Evolutionary conservation across 2,888 invertebrate species (phyloP).

Genomic region (Trichogramma dendrolimi): DNA sequence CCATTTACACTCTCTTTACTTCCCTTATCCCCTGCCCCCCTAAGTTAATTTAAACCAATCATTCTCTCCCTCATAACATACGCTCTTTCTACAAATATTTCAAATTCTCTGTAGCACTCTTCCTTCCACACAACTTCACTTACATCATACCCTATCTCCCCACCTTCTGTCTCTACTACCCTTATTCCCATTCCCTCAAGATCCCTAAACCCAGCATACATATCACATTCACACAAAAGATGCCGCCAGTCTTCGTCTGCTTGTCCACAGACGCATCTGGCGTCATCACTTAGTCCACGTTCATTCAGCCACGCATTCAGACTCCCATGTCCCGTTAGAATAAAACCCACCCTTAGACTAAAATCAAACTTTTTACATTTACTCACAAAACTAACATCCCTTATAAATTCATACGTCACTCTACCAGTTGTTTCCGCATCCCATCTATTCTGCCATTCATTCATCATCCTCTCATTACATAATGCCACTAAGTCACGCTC

Average conservation of each 20-base stretch:
- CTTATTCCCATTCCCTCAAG: background rate
- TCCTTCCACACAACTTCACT: background rate
- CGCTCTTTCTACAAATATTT: too few species aligned
- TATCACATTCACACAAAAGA: conserved; percentile 7
- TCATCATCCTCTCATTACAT: too few species aligned
- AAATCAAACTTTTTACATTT: background rate
- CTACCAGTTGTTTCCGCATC: conserved; percentile 8
- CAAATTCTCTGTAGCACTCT: background rate
- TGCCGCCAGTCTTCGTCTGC: conserved; percentile 7
- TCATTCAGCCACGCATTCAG: conserved; percentile 7
- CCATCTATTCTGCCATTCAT: conserved; percentile 12
- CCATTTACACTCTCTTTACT: background rate
- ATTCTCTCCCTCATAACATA: too few species aligned
- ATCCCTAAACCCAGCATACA: conserved; percentile 7
- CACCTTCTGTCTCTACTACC: background rate
- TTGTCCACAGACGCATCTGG: conserved; percentile 8
- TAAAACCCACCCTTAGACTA: conserved; percentile 5
- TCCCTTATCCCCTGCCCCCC: too few species aligned
- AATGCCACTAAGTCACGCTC: too few species aligned
- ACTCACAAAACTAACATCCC: background rate
- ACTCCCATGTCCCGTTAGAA: conserved; percentile 19
- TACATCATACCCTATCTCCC: background rate
- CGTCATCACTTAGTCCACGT: background rate
- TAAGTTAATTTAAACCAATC: too few species aligned
- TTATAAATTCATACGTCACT: conserved; percentile 12